Percentiles rank a stretch among this genome's conserved stretches.
Conservation (phyloP, 2,113 vertebrate species). For the Dicaeum eximium region DNA sequence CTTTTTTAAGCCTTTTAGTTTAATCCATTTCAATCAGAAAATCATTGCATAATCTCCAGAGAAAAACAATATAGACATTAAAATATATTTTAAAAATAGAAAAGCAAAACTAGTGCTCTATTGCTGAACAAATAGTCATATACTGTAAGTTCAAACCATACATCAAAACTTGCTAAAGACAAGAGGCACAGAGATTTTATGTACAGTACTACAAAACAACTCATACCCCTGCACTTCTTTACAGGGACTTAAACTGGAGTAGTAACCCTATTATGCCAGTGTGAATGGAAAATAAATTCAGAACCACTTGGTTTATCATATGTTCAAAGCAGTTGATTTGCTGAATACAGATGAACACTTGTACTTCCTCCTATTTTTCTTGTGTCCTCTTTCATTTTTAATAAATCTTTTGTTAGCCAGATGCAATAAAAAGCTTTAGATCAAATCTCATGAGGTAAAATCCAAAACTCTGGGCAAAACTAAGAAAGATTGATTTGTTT, state of each 20-base stretch:
- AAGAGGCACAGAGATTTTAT: not conserved
- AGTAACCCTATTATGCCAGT: not conserved
- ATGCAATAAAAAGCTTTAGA: not conserved
- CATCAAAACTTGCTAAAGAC: not conserved
- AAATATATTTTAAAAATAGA: not conserved
- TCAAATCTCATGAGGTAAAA: conserved; percentile 19
- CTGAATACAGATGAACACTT: not conserved
- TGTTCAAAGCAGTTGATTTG: not conserved
- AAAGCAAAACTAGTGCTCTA: not conserved
- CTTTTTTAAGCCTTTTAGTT: not conserved
- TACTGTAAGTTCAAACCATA: not conserved
- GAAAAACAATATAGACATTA: not conserved
- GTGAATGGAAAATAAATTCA: not conserved
- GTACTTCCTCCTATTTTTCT: conserved; percentile 8
- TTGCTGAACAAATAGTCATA: not conserved
- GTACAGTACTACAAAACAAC: not conserved
- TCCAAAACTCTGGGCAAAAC: not conserved
- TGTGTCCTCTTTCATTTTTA: conserved; percentile 1
- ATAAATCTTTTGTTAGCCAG: conserved; percentile 14
- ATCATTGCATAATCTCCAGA: not conserved
- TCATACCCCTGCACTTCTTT: not conserved
- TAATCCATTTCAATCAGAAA: not conserved
- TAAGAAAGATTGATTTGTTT: conserved; percentile 41
- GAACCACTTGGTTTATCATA: not conserved
- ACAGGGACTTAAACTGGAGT: not conserved